Base-by-base conservation (phyloP, 2,888 invertebrate genomes). In the Eristalis tenax region DNA sequence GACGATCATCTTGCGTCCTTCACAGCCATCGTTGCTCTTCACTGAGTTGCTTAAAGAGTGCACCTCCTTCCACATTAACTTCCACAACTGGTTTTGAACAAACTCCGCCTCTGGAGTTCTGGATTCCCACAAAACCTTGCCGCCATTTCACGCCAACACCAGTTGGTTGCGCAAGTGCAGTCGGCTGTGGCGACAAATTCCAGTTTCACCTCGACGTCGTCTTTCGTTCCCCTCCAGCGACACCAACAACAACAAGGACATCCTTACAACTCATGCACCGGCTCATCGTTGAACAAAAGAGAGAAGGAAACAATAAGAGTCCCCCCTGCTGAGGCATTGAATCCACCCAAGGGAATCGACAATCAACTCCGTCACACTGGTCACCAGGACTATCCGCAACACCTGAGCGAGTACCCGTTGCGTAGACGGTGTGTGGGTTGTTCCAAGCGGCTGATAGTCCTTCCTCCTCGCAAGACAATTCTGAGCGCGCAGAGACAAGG, bases 261-360 rank as follows among this genome's bases (percentile, higher is more conserved):
- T 68, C 76, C 83, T 76, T 80, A 87, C 83, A 83, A 87, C 83
- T 83, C 83, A 83, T 76, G 76, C 87, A 87, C 87, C 71, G 59
- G 68, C 83, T 73, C 57, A 63, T 18, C 40, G 18, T 13, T 61
- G 38, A 4, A 26, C 26, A 18, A 71, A 71, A 70, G 75, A 15
- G 15, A n/a, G 50, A 35, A 23, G 56, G 63, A 65, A 80, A 63
- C 65, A 83, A 76, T 32, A 64, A 11, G 28, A 10, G 43, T 43
- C 63, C 79, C 73, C 76, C 87, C 74, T 80, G 83, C 87, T 87
- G 83, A 83, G 87, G 76, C 76, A 87, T 87, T 87, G 79, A 87
- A 83, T 73, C 61, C n/a, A 66, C 83, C 79, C 83, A 76, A 75
- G 87, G 83, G 83, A 76, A 76, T 80, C 71, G 66, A 75, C 18